These are phyloP conservation scores for Allygus modestus DNA, from an alignment of 2,888 invertebrate genomes.

Conservation along the genomic window DNA sequence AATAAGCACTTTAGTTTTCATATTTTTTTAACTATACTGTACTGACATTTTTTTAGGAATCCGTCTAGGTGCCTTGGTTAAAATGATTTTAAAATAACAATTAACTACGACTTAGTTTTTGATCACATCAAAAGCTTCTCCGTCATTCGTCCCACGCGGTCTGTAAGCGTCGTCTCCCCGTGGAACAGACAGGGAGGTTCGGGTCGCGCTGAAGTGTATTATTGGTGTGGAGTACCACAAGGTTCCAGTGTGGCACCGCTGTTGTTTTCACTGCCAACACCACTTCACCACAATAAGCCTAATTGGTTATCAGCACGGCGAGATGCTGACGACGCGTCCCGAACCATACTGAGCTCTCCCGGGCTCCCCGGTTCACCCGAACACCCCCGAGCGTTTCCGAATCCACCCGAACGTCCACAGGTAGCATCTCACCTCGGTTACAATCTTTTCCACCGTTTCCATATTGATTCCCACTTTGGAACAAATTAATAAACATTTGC, in stretches of 20 bases:
- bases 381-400: slow-evolving; percentile 26
- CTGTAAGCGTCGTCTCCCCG: neutral
- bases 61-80: too few species aligned
- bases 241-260: neutral
- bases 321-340: slow-evolving; percentile 25
- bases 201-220: neutral
- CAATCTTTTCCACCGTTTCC: slow-evolving; percentile 57
- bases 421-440: slow-evolving; percentile 38
- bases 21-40: too few species aligned
- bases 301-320: neutral
- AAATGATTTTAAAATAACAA: too few species aligned
- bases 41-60: too few species aligned
- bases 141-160: neutral
- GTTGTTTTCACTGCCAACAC: slow-evolving; percentile 2
- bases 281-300: neutral
- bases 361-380: slow-evolving; percentile 35
- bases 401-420: slow-evolving; percentile 31
- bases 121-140: neutral
- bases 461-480: slow-evolving; percentile 51
- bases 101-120: too few species aligned
- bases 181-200: neutral
- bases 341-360: slow-evolving; percentile 47
- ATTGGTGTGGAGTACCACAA: slow-evolving; percentile 11
- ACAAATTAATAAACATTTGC: slow-evolving; percentile 58
- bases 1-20: too few species aligned